These are phyloP conservation scores for Hetaerina titia DNA, from an alignment of 2,888 invertebrate species.

Conservation along the genomic window DNA sequence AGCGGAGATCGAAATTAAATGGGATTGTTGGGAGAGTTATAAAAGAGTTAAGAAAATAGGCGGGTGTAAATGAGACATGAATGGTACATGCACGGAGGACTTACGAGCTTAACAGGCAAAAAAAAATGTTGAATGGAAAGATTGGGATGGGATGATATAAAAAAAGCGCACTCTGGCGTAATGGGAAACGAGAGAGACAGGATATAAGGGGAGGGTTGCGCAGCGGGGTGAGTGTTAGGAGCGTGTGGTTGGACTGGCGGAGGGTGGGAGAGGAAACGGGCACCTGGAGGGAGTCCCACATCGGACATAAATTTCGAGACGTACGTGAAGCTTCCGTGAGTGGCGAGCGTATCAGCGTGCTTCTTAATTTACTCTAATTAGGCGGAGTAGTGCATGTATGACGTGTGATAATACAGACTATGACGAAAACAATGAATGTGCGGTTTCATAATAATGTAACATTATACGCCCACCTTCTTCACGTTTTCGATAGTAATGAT, in stretches of 20 bases:
- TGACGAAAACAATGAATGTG: background rate
- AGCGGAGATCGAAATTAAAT: background rate
- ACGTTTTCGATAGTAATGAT: background rate
- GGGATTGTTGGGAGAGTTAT: background rate
- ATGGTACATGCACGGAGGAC: background rate
- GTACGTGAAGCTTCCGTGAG: constrained; percentile 45
- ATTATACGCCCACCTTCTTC: background rate
- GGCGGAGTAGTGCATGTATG: constrained; percentile 21
- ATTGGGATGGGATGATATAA: background rate
- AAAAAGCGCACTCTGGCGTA: constrained; percentile 20
- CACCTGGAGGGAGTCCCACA: constrained; percentile 15
- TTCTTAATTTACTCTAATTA: constrained; percentile 30
- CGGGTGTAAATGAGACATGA: background rate
- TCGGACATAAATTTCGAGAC: constrained; percentile 49
- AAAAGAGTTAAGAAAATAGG: constrained; percentile 20
- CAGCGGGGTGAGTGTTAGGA: background rate
- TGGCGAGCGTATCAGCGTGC: background rate
- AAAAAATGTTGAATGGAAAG: background rate
- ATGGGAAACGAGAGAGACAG: constrained; percentile 34
- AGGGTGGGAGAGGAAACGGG: background rate
- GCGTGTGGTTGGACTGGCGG: background rate
- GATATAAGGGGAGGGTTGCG: background rate
- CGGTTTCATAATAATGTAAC: background rate
- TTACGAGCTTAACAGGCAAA: background rate
- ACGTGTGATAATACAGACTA: background rate